These are phyloP conservation scores for Amorpha juglandis DNA, from an alignment of 2,888 invertebrate species.

Conservation along the genomic window DNA sequence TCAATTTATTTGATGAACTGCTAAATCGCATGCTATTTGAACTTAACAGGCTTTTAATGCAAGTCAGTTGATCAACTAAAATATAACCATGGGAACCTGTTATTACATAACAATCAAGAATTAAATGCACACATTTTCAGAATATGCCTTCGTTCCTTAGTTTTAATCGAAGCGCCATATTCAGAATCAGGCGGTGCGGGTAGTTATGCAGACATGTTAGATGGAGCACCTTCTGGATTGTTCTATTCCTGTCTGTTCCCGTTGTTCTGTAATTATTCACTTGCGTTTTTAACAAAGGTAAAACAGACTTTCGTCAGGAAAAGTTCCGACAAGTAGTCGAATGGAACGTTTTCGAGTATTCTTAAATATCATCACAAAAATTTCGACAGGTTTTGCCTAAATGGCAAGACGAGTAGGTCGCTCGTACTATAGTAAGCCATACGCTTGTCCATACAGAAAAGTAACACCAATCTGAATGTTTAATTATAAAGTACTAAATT, in stretches of 20 bases:
- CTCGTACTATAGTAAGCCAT: too few species aligned
- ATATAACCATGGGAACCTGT: too few species aligned
- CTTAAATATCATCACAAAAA: too few species aligned
- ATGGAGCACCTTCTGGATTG: background rate
- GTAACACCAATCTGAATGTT: too few species aligned
- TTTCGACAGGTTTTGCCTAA: too few species aligned
- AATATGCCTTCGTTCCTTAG: background rate
- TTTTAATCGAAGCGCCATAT: background rate
- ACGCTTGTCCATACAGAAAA: too few species aligned
- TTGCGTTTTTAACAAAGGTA: background rate
- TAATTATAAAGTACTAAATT: too few species aligned
- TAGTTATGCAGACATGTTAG: background rate
- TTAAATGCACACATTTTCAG: background rate
- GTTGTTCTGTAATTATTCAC: background rate
- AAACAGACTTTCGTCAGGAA: background rate
- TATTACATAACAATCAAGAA: background rate
- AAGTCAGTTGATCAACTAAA: too few species aligned
- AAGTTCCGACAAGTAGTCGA: background rate
- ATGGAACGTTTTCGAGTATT: background rate
- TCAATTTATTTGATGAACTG: too few species aligned
- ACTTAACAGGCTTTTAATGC: too few species aligned
- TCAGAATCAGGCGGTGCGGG: constrained; percentile 3
- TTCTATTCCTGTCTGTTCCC: constrained; percentile 3
- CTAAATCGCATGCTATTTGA: too few species aligned
- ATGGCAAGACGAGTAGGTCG: too few species aligned